Evolutionary conservation across 2,797 vertebrate genomes (phyloP).

Genomic region (Myripristis murdjan): DNA sequence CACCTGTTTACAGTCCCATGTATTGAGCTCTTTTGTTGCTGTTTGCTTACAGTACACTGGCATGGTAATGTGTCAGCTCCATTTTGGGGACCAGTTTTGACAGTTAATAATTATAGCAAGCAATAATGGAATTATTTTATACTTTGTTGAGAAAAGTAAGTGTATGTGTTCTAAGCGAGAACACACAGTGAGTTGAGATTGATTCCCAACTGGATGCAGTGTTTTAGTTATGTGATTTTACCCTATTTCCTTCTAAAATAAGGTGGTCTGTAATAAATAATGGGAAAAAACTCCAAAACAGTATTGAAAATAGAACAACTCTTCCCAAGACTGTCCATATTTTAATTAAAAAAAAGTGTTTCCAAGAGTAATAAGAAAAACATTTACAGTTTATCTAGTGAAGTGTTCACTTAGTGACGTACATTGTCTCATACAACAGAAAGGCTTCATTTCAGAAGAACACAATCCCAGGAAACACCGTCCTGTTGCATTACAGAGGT

Average conservation of each 20-base stretch:
- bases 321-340: constrained; percentile 77
- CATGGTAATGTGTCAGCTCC: constrained; percentile 50
- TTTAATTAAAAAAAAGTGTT: constrained; percentile 85
- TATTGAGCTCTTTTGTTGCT: constrained; percentile 32
- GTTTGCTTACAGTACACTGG: constrained; percentile 61
- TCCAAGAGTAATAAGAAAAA: constrained; percentile 86
- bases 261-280: constrained; percentile 39
- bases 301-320: constrained; percentile 59
- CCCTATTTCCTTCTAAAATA: constrained; percentile 21
- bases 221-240: constrained; percentile 20
- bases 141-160: constrained; percentile 28
- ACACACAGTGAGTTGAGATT: constrained; percentile 13
- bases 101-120: constrained; percentile 47
- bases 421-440: constrained; percentile 84
- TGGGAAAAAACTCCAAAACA: constrained; percentile 33
- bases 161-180: constrained; percentile 17
- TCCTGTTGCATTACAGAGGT: constrained; percentile 85
- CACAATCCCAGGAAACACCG: constrained; percentile 81
- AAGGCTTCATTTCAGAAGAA: constrained; percentile 79
- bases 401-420: constrained; percentile 85
- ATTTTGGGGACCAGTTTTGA: constrained; percentile 32
- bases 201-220: constrained; percentile 10
- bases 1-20: constrained; percentile 38
- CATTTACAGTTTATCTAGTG: constrained; percentile 86
- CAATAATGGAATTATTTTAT: constrained; percentile 38